Conservation (phyloP, 2,888 invertebrate genomes). For the Rhamnusium bicolor region DNA sequence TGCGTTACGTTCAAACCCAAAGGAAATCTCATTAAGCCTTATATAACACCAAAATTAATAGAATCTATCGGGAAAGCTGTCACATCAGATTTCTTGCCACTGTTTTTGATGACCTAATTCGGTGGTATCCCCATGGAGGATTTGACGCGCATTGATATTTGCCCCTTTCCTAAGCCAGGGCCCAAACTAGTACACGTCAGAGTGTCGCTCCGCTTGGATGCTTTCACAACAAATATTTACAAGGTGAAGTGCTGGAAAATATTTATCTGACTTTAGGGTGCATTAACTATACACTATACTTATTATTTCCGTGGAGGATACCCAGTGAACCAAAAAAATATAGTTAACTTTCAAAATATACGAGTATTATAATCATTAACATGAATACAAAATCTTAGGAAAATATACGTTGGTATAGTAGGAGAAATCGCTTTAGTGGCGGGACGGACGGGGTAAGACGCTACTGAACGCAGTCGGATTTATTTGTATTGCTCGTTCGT, state of each 20-base stretch:
- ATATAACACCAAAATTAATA: slow-evolving; percentile 17
- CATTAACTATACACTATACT: background rate
- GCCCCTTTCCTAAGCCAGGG: slow-evolving; percentile 9
- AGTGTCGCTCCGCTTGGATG: slow-evolving; percentile 4
- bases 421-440: too few relatives aligned
- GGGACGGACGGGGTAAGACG: too few relatives aligned
- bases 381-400: too few relatives aligned
- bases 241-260: background rate
- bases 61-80: slow-evolving; percentile 28
- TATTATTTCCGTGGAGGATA: background rate
- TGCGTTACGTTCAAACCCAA: background rate
- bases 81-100: slow-evolving; percentile 23
- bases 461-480: too few relatives aligned
- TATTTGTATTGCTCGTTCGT: too few relatives aligned
- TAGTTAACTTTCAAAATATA: too few relatives aligned
- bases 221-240: slow-evolving; percentile 21
- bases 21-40: slow-evolving; percentile 11
- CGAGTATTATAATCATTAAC: too few relatives aligned
- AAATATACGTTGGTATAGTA: too few relatives aligned
- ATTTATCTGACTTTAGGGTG: background rate
- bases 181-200: slow-evolving; percentile 14
- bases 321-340: background rate
- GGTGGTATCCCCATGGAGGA: background rate
- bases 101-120: slow-evolving; percentile 33
- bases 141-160: slow-evolving; percentile 30